Evolutionary conservation across 1,140 invertebrate species (phyloP).

Genomic region (Theocolax elegans): DNA sequence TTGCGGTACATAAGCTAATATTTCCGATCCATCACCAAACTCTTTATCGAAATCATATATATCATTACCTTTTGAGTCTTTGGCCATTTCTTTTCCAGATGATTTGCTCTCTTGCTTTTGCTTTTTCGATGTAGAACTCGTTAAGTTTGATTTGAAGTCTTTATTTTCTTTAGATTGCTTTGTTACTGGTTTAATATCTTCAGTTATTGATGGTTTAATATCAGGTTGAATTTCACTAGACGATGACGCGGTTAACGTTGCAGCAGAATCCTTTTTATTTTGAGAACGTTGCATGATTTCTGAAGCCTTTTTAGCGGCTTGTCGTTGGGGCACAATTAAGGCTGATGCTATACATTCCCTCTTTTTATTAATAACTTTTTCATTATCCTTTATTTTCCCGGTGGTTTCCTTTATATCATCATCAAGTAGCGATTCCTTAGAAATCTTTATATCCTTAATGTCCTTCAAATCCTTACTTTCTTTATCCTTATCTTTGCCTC

Average conservation of each 20-base stretch:
- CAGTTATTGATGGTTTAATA: constrained; percentile 52
- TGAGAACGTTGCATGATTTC: constrained; percentile 78
- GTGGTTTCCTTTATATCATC: constrained; percentile 31
- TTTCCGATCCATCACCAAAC: constrained; percentile 74
- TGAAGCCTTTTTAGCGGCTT: constrained; percentile 90
- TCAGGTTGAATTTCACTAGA: background rate
- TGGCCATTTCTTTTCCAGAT: constrained; percentile 54
- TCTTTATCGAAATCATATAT: constrained; percentile 75
- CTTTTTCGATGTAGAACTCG: constrained; percentile 16
- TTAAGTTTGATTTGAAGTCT: constrained; percentile 47
- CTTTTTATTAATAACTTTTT: constrained; percentile 67
- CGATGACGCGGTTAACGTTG: background rate
- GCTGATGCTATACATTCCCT: constrained; percentile 79
- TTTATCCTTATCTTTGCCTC: constrained; percentile 38
- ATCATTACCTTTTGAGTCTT: constrained; percentile 64
- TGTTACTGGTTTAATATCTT: constrained; percentile 46
- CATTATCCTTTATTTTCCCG: constrained; percentile 69
- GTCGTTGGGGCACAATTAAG: constrained; percentile 89
- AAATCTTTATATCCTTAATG: constrained; percentile 9
- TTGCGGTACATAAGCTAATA: constrained; percentile 87
- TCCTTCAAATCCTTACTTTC: background rate
- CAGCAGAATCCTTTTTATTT: constrained; percentile 33
- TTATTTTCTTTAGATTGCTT: constrained; percentile 65
- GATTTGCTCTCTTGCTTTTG: constrained; percentile 24
- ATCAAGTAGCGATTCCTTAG: background rate